phyloP scores from a whole-genome alignment of 2,888 invertebrate genomes.

The Chrysina gloriosa region DNA sequence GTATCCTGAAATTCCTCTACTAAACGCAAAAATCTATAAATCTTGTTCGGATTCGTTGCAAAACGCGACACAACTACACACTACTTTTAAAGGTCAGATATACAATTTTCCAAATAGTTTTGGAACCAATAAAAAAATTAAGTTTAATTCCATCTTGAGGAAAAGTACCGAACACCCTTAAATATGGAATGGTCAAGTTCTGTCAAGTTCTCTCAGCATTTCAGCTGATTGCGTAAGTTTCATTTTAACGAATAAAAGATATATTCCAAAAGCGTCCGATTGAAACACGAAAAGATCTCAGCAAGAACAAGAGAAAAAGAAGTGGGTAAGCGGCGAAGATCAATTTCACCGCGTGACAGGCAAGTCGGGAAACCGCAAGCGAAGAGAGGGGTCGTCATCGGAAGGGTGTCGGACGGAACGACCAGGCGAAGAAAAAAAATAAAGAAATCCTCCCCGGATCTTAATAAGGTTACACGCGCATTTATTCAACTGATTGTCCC shows the following conservation, averaged over 20 bases:
- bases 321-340: background rate
- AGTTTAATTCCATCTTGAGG: no score
- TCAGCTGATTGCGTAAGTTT: background rate
- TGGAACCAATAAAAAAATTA: no score
- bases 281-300: background rate
- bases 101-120: no score
- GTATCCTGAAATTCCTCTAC: no score
- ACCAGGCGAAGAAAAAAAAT: background rate
- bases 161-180: no score
- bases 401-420: background rate
- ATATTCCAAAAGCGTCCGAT: background rate
- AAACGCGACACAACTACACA: no score
- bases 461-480: constrained; percentile 36
- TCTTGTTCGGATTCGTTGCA: no score
- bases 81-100: no score
- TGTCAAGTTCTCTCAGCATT: no score
- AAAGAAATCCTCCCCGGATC: constrained; percentile 19
- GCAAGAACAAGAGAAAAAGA: background rate
- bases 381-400: background rate
- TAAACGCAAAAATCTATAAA: no score
- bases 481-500: constrained; percentile 32
- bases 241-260: background rate
- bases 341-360: background rate
- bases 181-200: no score
- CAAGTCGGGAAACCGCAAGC: background rate